A percentile compares a stretch with the other conserved stretches of the same genome.
phyloP scores from a whole-genome alignment of 2,888 invertebrate species.

The Drosophila formosana region DNA sequence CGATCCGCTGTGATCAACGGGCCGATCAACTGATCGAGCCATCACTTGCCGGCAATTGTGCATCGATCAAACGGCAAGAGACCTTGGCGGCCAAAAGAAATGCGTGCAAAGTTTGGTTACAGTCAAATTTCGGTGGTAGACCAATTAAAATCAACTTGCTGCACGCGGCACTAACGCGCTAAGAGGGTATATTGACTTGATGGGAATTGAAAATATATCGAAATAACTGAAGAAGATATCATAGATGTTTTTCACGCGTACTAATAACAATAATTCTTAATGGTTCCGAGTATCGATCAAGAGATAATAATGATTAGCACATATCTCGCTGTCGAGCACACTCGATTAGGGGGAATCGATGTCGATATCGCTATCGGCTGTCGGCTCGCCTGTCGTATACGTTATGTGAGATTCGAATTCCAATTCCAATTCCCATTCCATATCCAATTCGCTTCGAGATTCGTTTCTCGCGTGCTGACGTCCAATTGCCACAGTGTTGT shows the following conservation, averaged over 20 bases:
- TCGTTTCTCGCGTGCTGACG: slow-evolving; percentile 53
- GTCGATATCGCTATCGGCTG: slow-evolving; percentile 8
- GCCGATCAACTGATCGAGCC: slow-evolving; percentile 30
- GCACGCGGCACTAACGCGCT: not conserved
- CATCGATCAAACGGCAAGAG: slow-evolving; percentile 72
- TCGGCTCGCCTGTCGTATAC: slow-evolving; percentile 4
- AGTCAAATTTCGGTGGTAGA: slow-evolving; percentile 25
- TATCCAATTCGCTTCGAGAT: slow-evolving; percentile 26
- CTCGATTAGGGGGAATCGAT: not conserved
- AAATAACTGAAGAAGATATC: too few relatives aligned
- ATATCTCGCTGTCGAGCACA: not conserved
- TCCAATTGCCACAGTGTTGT: slow-evolving; percentile 66
- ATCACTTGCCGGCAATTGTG: slow-evolving; percentile 81
- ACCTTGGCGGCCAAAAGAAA: slow-evolving; percentile 72
- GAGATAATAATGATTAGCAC: too few relatives aligned
- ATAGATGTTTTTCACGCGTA: too few relatives aligned
- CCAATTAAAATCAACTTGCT: slow-evolving; percentile 39
- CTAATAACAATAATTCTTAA: too few relatives aligned
- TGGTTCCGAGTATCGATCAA: too few relatives aligned
- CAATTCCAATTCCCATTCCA: not conserved
- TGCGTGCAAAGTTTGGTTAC: slow-evolving; percentile 64
- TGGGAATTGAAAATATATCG: not conserved
- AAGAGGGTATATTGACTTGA: not conserved
- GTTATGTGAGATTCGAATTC: slow-evolving; percentile 1
- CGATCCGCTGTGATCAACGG: not conserved